These are phyloP conservation scores for Hylaeus volcanicus DNA, from an alignment of 1,140 invertebrate genomes.

Conservation along the genomic window DNA sequence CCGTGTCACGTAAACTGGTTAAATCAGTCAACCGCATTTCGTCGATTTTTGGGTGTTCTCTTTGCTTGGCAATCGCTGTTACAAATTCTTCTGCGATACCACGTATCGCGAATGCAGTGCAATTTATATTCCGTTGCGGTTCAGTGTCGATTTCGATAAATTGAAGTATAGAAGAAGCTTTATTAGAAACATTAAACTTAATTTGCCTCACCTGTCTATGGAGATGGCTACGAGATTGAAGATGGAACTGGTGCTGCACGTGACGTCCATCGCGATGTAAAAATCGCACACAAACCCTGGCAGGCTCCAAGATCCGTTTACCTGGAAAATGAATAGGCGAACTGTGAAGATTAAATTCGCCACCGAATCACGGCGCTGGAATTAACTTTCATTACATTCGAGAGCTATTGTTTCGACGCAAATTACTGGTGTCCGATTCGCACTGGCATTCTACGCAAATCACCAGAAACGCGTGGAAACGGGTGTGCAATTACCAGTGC, in stretches of 20 bases:
- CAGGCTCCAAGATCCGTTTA: slow-evolving; percentile 92
- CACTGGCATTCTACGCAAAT: background rate
- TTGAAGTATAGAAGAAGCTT: too few relatives aligned
- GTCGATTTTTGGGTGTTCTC: slow-evolving; percentile 25
- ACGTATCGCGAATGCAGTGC: background rate
- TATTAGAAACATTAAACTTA: too few relatives aligned
- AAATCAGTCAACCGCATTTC: slow-evolving; percentile 67
- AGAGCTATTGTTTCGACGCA: background rate
- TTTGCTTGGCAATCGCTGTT: slow-evolving; percentile 5
- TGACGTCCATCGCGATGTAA: slow-evolving; percentile 99
- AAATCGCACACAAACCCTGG: slow-evolving; percentile 97
- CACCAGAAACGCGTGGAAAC: background rate
- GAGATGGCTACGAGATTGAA: slow-evolving; percentile 99
- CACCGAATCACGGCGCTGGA: background rate
- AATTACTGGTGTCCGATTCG: background rate
- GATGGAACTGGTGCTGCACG: slow-evolving; percentile 98
- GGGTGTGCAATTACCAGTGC: background rate
- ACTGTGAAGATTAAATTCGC: slow-evolving; percentile 22
- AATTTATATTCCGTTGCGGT: background rate
- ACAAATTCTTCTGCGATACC: background rate
- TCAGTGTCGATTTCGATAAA: too few relatives aligned
- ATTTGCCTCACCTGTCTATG: slow-evolving; percentile 93
- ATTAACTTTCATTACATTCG: background rate
- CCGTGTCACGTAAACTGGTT: slow-evolving; percentile 70
- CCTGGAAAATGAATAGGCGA: slow-evolving; percentile 83